Percentiles rank a stretch among this genome's conserved stretches.
phyloP scores from a whole-genome alignment of 2,113 vertebrate species.

The Phalacrocorax brasilianus region DNA sequence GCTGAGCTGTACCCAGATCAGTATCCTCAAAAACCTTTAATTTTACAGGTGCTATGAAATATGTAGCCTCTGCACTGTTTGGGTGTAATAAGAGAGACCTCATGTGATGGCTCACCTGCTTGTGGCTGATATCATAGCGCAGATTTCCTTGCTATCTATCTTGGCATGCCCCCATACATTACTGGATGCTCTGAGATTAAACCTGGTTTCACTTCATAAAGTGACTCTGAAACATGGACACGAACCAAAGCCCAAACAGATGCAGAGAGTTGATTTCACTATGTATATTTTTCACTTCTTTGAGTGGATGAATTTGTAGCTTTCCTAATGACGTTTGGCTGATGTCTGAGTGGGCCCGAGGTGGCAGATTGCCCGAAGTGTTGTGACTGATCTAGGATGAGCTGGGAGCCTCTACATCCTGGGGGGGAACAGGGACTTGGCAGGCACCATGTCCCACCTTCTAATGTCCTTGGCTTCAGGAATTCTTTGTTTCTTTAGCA shows the following conservation, averaged over 20 bases:
- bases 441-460: background rate
- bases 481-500: constrained; percentile 9
- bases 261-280: background rate
- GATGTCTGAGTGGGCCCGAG: background rate
- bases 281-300: background rate
- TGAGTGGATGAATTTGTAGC: background rate
- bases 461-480: constrained; percentile 36
- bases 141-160: background rate
- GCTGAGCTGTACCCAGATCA: background rate
- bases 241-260: constrained; percentile 19
- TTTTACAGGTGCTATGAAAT: background rate
- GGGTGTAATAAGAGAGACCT: background rate
- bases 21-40: background rate
- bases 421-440: background rate
- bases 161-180: background rate
- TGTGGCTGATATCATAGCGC: background rate
- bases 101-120: background rate
- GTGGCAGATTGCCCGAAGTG: background rate
- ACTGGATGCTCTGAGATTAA: background rate
- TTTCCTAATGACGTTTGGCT: constrained; percentile 26
- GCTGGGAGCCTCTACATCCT: background rate
- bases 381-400: background rate
- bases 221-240: background rate
- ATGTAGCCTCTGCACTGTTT: background rate
- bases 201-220: background rate